A percentile compares a stretch with the other conserved stretches of the same genome.
These are phyloP conservation scores for Unio delphinus DNA, from an alignment of 2,888 invertebrate species.

Conservation along the genomic window DNA sequence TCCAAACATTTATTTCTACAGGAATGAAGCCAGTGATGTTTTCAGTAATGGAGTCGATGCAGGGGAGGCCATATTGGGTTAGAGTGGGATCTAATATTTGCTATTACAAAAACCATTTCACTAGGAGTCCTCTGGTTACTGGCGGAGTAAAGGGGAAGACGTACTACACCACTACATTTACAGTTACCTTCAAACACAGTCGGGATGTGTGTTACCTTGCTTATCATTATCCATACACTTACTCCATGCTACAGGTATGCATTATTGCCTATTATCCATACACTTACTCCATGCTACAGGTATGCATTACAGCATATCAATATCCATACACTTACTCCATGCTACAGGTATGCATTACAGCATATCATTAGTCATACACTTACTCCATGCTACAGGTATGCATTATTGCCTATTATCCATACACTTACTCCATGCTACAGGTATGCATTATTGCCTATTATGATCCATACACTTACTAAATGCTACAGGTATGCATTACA, in stretches of 20 bases:
- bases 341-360: conserved; percentile 76
- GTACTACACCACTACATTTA: conserved; percentile 86
- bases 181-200: conserved; percentile 81
- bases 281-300: background rate
- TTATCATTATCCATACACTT: conserved; percentile 90
- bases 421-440: conserved; percentile 80
- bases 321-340: conserved; percentile 76
- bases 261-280: background rate
- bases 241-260: conserved; percentile 81
- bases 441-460: conserved; percentile 70
- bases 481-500: too few species aligned
- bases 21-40: conserved; percentile 90
- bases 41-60: conserved; percentile 82
- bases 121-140: conserved; percentile 62
- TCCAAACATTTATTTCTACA: conserved; percentile 41
- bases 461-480: background rate
- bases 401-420: background rate
- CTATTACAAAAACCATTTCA: conserved; percentile 82
- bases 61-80: conserved; percentile 77
- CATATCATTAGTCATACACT: background rate
- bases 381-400: background rate
- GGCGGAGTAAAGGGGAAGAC: conserved; percentile 72
- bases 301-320: background rate
- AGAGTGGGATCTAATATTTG: conserved; percentile 84
- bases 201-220: conserved; percentile 88